Percentiles rank a stretch among this genome's conserved stretches.
Conservation (phyloP, 35 echinoderm and acorn worm species). For the Lytechinus pictus region DNA sequence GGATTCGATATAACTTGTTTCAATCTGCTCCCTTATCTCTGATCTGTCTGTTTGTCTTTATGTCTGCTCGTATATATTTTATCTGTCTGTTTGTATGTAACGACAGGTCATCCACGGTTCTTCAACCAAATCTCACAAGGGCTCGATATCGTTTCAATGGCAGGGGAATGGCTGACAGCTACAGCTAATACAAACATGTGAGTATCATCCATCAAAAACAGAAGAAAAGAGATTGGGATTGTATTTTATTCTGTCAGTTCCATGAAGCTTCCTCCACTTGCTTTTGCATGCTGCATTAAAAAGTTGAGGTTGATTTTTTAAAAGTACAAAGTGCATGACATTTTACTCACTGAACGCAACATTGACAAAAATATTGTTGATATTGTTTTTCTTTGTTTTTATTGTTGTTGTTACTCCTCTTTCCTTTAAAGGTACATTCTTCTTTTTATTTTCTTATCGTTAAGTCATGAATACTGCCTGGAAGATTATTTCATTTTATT, state of each 20-base stretch:
- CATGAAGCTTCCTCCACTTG: not conserved
- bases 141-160: slow-evolving; percentile 84
- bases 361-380: no score
- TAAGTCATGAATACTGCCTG: no score
- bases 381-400: no score
- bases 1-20: not conserved
- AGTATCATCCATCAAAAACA: slow-evolving; percentile 36
- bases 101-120: slow-evolving; percentile 83
- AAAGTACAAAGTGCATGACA: no score
- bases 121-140: slow-evolving; percentile 96
- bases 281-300: not conserved
- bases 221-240: not conserved
- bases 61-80: no score
- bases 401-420: no score
- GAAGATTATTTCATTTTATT: no score
- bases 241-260: not conserved
- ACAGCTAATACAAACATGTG: slow-evolving; percentile 95
- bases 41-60: not conserved
- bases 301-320: no score
- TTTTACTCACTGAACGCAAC: no score
- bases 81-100: not conserved
- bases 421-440: no score
- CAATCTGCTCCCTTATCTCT: not conserved
- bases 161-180: slow-evolving; percentile 88
- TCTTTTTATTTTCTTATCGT: no score